Percentiles rank a stretch among this genome's conserved stretches.
phyloP scores from a whole-genome alignment of 2,113 vertebrate species.

The Neofelis nebulosa region DNA sequence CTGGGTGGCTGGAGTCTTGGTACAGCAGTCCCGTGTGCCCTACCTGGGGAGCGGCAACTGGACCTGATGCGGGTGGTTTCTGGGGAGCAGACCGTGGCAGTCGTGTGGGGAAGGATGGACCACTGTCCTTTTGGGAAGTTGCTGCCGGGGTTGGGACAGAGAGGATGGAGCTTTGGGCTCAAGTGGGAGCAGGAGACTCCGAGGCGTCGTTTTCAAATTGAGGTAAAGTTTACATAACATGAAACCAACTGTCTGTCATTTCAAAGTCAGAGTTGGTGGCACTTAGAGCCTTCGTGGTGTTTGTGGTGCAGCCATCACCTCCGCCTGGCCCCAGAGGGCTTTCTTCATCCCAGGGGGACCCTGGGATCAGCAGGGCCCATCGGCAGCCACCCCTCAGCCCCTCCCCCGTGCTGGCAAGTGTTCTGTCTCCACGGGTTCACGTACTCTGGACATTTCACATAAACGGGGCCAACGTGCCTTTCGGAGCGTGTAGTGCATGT shows the following conservation, averaged over 20 bases:
- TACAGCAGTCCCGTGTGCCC: background rate
- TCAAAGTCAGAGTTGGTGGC: background rate
- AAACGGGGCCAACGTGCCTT: background rate
- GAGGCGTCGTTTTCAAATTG: accelerated
- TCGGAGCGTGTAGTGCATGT: accelerated
- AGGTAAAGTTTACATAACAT: too few species aligned
- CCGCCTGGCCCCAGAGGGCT: background rate
- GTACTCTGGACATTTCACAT: accelerated
- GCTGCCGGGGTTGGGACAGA: background rate
- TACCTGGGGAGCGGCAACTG: background rate
- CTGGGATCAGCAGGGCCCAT: accelerated
- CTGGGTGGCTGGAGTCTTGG: background rate
- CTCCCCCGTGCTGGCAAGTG: accelerated
- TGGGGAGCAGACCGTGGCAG: background rate
- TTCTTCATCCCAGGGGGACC: background rate
- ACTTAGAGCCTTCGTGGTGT: accelerated
- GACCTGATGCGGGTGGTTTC: accelerated
- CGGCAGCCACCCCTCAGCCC: background rate
- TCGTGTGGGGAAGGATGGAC: accelerated
- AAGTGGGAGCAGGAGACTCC: background rate
- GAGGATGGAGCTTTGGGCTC: too few species aligned
- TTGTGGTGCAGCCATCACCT: accelerated
- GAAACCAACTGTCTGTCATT: accelerated
- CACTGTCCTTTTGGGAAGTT: background rate
- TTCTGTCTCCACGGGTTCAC: background rate